Conservation (phyloP, 1,140 invertebrate species). For the Rhizoglyphus robini region DNA sequence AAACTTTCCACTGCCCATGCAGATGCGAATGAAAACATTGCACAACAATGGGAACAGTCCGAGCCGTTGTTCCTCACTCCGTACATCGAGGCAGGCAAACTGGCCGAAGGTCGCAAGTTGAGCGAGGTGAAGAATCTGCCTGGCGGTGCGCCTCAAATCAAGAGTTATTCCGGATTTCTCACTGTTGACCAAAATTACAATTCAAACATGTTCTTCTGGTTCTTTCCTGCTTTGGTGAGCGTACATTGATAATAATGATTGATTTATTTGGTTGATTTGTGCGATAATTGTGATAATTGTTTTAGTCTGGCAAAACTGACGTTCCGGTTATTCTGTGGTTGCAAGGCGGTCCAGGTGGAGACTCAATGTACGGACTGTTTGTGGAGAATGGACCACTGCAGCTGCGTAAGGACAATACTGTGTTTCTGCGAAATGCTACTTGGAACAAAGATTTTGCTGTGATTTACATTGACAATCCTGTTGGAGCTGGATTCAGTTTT, state of each 20-base stretch:
- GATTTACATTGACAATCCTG: constrained; percentile 74
- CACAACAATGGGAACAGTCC: too few species aligned
- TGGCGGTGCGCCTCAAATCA: constrained; percentile 29
- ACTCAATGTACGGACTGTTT: constrained; percentile 64
- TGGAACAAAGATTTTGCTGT: constrained; percentile 60
- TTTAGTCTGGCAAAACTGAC: constrained; percentile 18
- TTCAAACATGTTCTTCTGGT: too few species aligned
- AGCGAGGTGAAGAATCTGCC: constrained; percentile 23
- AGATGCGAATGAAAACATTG: too few species aligned
- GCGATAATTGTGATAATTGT: neutral
- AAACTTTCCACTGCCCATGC: too few species aligned
- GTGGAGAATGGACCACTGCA: constrained; percentile 56
- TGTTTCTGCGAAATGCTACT: constrained; percentile 47
- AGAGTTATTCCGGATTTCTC: constrained; percentile 20
- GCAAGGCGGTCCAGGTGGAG: too few species aligned
- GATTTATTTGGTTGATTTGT: too few species aligned
- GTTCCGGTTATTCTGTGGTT: constrained; percentile 62
- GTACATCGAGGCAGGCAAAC: constrained; percentile 20
- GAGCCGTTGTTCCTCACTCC: constrained; percentile 24
- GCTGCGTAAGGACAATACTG: constrained; percentile 40
- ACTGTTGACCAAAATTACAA: constrained; percentile 21
- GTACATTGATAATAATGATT: neutral
- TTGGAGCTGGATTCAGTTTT: constrained; percentile 45
- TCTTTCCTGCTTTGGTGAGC: constrained; percentile 27
- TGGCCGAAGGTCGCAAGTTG: constrained; percentile 5